Conservation (phyloP, 2,797 vertebrate genomes). For the Galagoides demidoff region DNA sequence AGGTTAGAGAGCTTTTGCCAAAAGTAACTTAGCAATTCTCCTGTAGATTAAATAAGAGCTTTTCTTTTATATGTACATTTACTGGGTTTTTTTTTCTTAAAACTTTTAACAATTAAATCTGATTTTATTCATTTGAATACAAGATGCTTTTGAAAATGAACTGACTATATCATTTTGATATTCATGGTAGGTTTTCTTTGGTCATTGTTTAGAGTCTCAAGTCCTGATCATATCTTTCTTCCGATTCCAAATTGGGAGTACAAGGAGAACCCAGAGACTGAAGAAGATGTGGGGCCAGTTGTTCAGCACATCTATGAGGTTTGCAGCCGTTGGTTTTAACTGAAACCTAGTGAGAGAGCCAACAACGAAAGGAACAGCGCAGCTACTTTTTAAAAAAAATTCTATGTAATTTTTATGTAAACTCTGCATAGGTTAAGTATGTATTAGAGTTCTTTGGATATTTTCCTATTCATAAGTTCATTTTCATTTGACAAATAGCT, state of each 20-base stretch:
- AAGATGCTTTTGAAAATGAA: constrained; percentile 17
- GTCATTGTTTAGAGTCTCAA: constrained; percentile 90
- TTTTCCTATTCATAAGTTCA: constrained; percentile 7
- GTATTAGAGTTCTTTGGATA: background rate
- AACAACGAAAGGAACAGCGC: background rate
- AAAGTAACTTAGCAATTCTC: background rate
- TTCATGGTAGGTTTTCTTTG: constrained; percentile 71
- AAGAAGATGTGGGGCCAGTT: constrained; percentile 95
- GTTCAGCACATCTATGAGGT: constrained; percentile 97
- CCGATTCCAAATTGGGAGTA: constrained; percentile 96
- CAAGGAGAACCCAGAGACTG: constrained; percentile 89
- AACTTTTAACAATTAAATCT: background rate
- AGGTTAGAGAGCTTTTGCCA: background rate
- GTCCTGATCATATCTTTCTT: constrained; percentile 95
- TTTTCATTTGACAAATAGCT: constrained; percentile 24
- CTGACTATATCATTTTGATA: background rate
- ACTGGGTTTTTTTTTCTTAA: background rate
- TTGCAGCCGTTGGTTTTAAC: background rate
- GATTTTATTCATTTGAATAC: constrained; percentile 23
- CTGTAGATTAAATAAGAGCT: background rate
- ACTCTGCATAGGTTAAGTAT: background rate
- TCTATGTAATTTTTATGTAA: background rate
- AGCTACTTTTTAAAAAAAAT: background rate
- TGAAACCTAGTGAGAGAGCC: background rate
- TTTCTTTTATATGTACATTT: background rate